Conservation (phyloP, 2,888 invertebrate genomes). For the Plemyria rubiginata region DNA sequence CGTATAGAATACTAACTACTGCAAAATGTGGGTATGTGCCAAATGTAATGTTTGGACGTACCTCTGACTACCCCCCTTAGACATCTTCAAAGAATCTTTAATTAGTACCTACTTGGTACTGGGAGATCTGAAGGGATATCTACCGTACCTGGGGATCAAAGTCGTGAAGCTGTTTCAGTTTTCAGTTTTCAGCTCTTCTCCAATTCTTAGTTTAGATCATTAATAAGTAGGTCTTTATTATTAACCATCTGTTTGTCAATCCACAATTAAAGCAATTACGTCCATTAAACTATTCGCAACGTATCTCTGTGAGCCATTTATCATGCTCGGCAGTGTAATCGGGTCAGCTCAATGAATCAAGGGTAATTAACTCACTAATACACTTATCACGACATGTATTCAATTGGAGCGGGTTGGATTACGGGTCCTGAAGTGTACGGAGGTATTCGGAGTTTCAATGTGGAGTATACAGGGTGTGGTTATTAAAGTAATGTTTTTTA, state of each 20-base stretch:
- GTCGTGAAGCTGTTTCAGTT: no score
- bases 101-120: no score
- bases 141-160: no score
- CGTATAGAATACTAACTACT: no score
- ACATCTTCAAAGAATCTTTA: no score
- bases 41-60: no score
- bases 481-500: no score
- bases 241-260: slow-evolving; percentile 14
- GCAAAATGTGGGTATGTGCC: no score
- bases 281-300: slow-evolving; percentile 37
- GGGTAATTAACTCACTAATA: slow-evolving; percentile 75
- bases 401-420: slow-evolving; percentile 23
- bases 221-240: not conserved
- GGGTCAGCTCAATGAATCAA: slow-evolving; percentile 74
- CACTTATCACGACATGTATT: slow-evolving; percentile 65
- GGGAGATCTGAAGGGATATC: no score
- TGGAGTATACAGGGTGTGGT: slow-evolving; percentile 5
- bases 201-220: no score
- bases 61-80: no score
- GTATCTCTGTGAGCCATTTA: slow-evolving; percentile 64
- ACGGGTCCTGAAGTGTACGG: slow-evolving; percentile 19
- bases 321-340: slow-evolving; percentile 67
- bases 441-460: slow-evolving; percentile 1
- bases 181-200: no score
- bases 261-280: slow-evolving; percentile 20